Evolutionary conservation across 2,113 vertebrate species (phyloP), one percentile per base, ranked within the genome.

Genomic region (Litocranius walleri): DNA sequence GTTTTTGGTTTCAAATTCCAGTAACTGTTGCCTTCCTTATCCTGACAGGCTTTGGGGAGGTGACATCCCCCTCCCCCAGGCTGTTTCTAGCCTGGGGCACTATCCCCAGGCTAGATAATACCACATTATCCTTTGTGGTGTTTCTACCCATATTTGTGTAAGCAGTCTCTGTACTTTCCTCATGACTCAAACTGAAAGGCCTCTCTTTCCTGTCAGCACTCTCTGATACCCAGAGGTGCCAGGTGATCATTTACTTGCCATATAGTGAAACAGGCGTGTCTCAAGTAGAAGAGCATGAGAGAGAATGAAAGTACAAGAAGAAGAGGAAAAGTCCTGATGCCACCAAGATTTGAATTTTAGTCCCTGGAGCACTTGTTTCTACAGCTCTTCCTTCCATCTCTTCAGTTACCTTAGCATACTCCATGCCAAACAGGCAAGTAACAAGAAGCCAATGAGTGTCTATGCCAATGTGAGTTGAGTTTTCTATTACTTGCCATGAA

Each of bases 401-500:
- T 62, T 87, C 36, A 57, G 4, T 88, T 71, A 54, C 52, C 36
- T 94, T 27, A 77, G 64, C 48, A 62, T 54, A 61, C 48, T 77
- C 8, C 62, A 36, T 95, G 54, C 48, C 71, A 78, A 82, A 81
- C 30, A 71, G 48, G 67, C 54, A 45, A 93, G 67, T 48, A 43
- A 89, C 27, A 87, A 80, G 90, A 96, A 88, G 36, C 54, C 67
- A 50, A 13, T 71, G 40, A 30, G 27, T 33, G 43, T 92, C 71
- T 90, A 48, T 78, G 56, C 30, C 17, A 64, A 52, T 50, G 1
- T 19, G 54, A 80, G 54, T 61, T 84, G 33, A 50, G 36, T 94
- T 94, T 97, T 96, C 90, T 87, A 78, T 74, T 93, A 80, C 57
- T 92, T 92, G 30, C 48, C 78, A 61, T 57, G 30, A 91, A 96